phyloP scores from a whole-genome alignment of 2,113 vertebrate genomes.

The Pterophyllum scalare region DNA sequence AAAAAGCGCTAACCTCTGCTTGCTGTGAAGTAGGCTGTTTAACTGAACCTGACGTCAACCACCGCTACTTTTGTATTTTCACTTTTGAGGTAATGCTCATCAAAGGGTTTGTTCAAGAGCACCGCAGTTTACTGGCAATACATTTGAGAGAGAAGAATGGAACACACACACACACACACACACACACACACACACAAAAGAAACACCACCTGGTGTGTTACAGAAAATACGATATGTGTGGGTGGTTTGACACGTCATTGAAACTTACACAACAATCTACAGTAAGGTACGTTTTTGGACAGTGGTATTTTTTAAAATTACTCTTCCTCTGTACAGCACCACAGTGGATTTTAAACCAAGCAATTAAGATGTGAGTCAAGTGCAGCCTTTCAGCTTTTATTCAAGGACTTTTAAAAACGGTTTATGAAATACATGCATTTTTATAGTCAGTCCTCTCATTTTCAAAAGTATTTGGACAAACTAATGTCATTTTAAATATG shows the following conservation, averaged over 20 bases:
- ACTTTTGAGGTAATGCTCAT: background rate
- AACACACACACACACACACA: background rate
- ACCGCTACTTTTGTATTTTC: slow-evolving; percentile 1
- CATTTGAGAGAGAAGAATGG: background rate
- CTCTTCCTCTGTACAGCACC: background rate
- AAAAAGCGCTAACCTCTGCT: slow-evolving; percentile 13
- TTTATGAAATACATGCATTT: background rate
- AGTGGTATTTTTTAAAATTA: background rate
- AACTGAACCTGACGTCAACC: background rate
- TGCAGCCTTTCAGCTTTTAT: background rate
- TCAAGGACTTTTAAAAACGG: background rate
- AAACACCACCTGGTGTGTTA: background rate
- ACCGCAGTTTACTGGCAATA: background rate
- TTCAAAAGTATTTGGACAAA: background rate
- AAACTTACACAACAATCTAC: background rate
- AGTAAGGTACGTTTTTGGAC: too few species aligned
- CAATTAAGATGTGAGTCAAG: background rate
- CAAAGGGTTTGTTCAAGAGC: background rate
- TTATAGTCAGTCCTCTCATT: background rate
- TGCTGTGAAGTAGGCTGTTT: background rate
- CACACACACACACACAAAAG: background rate
- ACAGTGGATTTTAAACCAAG: background rate
- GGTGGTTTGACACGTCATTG: background rate
- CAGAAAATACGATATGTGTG: background rate
- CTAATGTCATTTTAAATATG: background rate